These are phyloP conservation scores for Drosophila meridionalis DNA, from an alignment of 2,888 invertebrate genomes.

Conservation along the genomic window DNA sequence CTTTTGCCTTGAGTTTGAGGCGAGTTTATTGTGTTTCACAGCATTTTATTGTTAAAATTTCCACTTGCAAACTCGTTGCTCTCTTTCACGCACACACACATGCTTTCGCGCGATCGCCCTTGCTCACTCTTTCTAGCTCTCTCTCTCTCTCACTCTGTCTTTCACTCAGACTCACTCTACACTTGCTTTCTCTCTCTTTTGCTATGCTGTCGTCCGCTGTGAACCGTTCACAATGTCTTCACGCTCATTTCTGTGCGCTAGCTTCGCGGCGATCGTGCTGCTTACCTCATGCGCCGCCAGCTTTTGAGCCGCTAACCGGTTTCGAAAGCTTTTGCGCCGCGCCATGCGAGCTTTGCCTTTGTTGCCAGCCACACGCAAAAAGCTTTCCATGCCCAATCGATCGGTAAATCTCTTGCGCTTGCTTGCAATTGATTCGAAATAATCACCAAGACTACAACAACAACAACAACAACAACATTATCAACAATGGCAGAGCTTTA, in stretches of 20 bases:
- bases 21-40: slow-evolving; percentile 66
- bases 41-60: slow-evolving; percentile 77
- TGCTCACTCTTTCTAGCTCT: slow-evolving; percentile 19
- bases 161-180: background rate
- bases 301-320: slow-evolving; percentile 71
- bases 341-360: slow-evolving; percentile 29
- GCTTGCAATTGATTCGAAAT: slow-evolving; percentile 24
- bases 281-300: slow-evolving; percentile 70
- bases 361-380: slow-evolving; percentile 9
- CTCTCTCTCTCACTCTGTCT: slow-evolving; percentile 20
- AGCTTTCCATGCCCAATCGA: slow-evolving; percentile 30
- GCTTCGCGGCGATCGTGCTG: slow-evolving; percentile 66
- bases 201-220: slow-evolving; percentile 61
- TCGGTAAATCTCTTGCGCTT: slow-evolving; percentile 18
- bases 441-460: background rate
- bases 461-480: background rate
- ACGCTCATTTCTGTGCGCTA: slow-evolving; percentile 81
- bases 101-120: slow-evolving; percentile 35
- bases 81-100: slow-evolving; percentile 54
- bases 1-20: slow-evolving; percentile 54
- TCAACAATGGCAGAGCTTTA: background rate
- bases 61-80: slow-evolving; percentile 79
- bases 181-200: slow-evolving; percentile 30
- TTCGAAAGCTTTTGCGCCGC: slow-evolving; percentile 50
- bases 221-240: slow-evolving; percentile 82